Base-by-base conservation (phyloP, 2,797 vertebrate species). In the Botia almorhae region DNA sequence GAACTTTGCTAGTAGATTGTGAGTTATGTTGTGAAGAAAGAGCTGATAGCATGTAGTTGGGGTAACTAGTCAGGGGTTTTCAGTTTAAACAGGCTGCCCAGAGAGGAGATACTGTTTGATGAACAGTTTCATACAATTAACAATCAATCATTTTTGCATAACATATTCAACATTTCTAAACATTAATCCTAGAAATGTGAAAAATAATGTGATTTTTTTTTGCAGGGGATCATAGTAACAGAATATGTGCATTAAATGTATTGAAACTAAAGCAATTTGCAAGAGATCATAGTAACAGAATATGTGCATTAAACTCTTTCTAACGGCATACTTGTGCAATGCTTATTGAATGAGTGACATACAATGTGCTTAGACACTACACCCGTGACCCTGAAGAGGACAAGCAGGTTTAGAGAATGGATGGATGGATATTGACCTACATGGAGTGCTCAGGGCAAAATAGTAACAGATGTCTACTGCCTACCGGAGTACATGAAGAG, bases 91-190 rank as follows among this genome's bases (percentile, higher is more conserved):
- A 8, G 33, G 16, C 33, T 14, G n/a, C 7, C 7, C 7, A 39
- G 16, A 17, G 61, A 64, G 14, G 7, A 64, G 12, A 63, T 19
- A 23, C 3, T n/a, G n/a, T n/a, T n/a, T n/a, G n/a, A n/a, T n/a
- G n/a, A 2, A 65, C 17, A 3, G 13, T 33, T 63, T 2, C 6
- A 63, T 63, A 10, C 7, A 65, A 36, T n/a, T 36, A 14, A 63
- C 60, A 63, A 36, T 63, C 76, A 63, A 21, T 50, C 39, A 64
- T 10, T 55, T 53, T 73, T 76, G 76, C 68, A 70, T 72, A 80
- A 68, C 19, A 17, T 60, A 26, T 4, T 48, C 8, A 58, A 80
- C 67, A 76, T 23, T 6, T n/a, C 21, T 14, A 23, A 14, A 39
- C 21, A 81, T 53, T n/a, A 50, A 33, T 23, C 29, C 19, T 29